These are phyloP conservation scores for Entomobrya proxima DNA, from an alignment of 2,888 invertebrate species.

Conservation along the genomic window DNA sequence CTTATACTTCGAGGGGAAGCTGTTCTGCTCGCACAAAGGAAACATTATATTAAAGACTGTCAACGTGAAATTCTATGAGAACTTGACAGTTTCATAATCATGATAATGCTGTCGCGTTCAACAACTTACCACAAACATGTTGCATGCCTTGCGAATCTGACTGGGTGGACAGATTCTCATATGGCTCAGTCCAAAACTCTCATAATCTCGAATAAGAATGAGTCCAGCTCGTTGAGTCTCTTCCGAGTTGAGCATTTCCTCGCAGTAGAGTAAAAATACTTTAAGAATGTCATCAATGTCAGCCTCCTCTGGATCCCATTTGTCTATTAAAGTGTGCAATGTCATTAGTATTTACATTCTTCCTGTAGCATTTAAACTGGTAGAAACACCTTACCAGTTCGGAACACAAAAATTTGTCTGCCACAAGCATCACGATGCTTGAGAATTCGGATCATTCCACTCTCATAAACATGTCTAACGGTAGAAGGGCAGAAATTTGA, in stretches of 20 bases:
- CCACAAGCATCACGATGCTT: constrained; percentile 60
- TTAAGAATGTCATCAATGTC: constrained; percentile 77
- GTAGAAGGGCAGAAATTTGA: constrained; percentile 55
- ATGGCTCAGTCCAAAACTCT: constrained; percentile 77
- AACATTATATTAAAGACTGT: constrained; percentile 16
- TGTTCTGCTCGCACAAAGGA: constrained; percentile 63
- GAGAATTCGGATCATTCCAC: constrained; percentile 63
- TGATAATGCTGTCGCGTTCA: not conserved
- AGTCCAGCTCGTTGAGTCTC: constrained; percentile 78
- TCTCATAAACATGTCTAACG: constrained; percentile 65
- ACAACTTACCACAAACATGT: constrained; percentile 76
- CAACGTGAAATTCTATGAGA: not conserved
- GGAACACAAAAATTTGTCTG: constrained; percentile 65
- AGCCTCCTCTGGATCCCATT: constrained; percentile 77
- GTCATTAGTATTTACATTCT: not conserved
- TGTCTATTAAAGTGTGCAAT: constrained; percentile 74
- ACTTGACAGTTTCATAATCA: too few relatives aligned
- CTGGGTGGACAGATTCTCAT: constrained; percentile 77
- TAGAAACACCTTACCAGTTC: constrained; percentile 48
- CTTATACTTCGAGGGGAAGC: constrained; percentile 71
- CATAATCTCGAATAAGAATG: constrained; percentile 78
- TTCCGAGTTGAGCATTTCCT: constrained; percentile 77
- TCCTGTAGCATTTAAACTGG: not conserved
- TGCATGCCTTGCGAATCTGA: constrained; percentile 77
- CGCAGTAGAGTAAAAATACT: constrained; percentile 77